Evolutionary conservation across 2,888 invertebrate species (phyloP).

Genomic region (Diplazon laetatorius): DNA sequence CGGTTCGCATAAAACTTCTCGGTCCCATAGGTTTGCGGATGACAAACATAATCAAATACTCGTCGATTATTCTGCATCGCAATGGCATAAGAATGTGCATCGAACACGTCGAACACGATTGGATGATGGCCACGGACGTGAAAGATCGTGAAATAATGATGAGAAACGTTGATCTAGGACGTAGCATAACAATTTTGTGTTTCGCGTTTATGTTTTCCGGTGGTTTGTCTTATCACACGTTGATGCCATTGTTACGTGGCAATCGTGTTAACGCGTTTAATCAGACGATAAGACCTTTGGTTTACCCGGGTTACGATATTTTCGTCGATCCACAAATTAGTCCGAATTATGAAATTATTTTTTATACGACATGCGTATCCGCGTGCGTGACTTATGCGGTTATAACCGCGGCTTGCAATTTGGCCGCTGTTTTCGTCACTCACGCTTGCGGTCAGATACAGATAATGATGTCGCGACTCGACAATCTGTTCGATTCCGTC

Average conservation of each 20-base stretch:
- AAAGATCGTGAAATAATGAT: conserved; percentile 66
- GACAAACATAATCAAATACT: conserved; percentile 54
- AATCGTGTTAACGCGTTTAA: conserved; percentile 47
- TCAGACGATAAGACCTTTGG: conserved; percentile 56
- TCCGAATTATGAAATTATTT: conserved; percentile 69
- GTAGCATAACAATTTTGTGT: conserved; percentile 59
- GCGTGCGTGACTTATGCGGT: conserved; percentile 60
- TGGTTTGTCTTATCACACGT: conserved; percentile 67
- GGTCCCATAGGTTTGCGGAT: conserved; percentile 55
- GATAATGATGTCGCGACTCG: conserved; percentile 57
- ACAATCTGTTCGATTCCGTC: conserved; percentile 48
- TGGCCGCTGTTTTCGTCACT: conserved; percentile 66
- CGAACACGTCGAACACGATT: conserved; percentile 63
- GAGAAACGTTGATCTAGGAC: conserved; percentile 64
- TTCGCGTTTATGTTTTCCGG: conserved; percentile 70
- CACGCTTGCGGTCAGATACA: conserved; percentile 69
- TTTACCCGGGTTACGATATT: conserved; percentile 59
- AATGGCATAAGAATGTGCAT: conserved; percentile 56
- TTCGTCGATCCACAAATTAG: conserved; percentile 63
- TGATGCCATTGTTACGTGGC: conserved; percentile 65
- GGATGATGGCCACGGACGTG: conserved; percentile 46
- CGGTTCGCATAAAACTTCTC: conserved; percentile 41
- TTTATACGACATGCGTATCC: conserved; percentile 58
- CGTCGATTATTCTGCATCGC: conserved; percentile 42
- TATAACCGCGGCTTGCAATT: conserved; percentile 60